phyloP scores from a whole-genome alignment of 37 sponge, comb jelly and placozoan genomes.

The Hormiphora californensis region DNA sequence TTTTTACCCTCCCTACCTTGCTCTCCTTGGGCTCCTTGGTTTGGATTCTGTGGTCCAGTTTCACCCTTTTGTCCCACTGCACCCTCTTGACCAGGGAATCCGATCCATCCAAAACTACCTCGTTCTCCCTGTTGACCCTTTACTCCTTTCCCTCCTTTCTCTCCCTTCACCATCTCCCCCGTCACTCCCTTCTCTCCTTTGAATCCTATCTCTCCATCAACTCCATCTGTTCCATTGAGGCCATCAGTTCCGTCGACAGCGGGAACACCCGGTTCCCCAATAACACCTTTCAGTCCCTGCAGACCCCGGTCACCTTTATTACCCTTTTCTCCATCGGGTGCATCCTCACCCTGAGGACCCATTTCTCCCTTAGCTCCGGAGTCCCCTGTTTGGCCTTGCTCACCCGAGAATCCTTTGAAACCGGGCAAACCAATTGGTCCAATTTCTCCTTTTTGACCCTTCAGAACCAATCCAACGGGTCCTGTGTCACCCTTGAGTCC shows the following conservation, averaged over 20 bases:
- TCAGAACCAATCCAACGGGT: neutral
- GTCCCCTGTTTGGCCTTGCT: neutral
- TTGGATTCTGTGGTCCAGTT: neutral
- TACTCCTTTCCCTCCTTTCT: neutral
- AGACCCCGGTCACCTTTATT: neutral
- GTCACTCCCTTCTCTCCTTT: conserved; percentile 30
- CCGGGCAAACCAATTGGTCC: neutral
- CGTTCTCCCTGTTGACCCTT: neutral
- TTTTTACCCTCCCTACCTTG: neutral
- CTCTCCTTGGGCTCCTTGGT: neutral
- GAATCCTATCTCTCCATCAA: neutral
- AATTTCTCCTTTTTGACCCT: conserved; percentile 15
- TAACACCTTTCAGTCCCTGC: neutral
- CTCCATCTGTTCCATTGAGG: neutral
- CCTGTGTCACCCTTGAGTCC: conserved; percentile 3
- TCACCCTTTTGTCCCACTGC: neutral
- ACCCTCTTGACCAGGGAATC: conserved; percentile 26
- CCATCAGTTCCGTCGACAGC: neutral
- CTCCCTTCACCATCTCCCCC: neutral
- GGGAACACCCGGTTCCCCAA: neutral
- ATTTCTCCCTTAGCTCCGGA: neutral
- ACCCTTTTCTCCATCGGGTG: conserved; percentile 25
- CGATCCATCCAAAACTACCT: neutral
- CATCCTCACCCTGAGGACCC: neutral
- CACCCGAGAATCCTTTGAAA: neutral